Percentiles rank a stretch among this genome's conserved stretches.
Evolutionary conservation across 1,140 invertebrate genomes (phyloP).

Genomic region (Drosophila suzukii): DNA sequence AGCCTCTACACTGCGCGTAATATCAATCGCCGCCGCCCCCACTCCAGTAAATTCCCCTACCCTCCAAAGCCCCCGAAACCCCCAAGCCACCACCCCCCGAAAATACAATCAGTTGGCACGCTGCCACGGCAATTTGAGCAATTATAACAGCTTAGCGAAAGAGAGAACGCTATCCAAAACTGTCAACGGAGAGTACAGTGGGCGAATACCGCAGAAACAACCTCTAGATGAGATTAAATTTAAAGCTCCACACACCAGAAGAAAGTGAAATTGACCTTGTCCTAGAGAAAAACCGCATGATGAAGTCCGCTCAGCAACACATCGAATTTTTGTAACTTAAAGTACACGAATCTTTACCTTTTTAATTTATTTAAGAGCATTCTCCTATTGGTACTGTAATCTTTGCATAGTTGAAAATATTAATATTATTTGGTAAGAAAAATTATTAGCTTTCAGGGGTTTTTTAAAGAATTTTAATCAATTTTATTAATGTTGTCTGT

Average conservation of each 20-base stretch:
- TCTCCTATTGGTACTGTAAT: no score
- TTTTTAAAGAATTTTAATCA: no score
- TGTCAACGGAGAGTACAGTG: constrained; percentile 62
- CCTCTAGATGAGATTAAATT: constrained; percentile 26
- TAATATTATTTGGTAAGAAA: no score
- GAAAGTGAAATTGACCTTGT: constrained; percentile 46
- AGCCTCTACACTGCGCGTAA: constrained; percentile 67
- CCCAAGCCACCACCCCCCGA: constrained; percentile 1
- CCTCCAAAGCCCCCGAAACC: background rate
- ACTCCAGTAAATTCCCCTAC: background rate
- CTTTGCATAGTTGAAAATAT: no score
- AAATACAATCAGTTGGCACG: constrained; percentile 49
- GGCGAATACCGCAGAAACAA: constrained; percentile 22
- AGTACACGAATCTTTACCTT: no score
- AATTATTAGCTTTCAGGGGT: no score
- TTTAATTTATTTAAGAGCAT: no score
- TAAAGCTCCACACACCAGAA: background rate
- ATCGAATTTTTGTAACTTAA: background rate
- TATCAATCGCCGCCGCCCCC: constrained; percentile 39
- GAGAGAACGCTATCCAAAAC: constrained; percentile 46
- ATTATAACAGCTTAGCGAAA: constrained; percentile 64
- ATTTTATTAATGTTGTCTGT: no score
- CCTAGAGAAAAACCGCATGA: background rate
- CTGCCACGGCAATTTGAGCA: constrained; percentile 69
- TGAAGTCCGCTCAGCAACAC: background rate